Evolutionary conservation across 2,113 vertebrate genomes (phyloP), one percentile per base, ranked within the genome.

Genomic region (Myanophis thanlyinensis): DNA sequence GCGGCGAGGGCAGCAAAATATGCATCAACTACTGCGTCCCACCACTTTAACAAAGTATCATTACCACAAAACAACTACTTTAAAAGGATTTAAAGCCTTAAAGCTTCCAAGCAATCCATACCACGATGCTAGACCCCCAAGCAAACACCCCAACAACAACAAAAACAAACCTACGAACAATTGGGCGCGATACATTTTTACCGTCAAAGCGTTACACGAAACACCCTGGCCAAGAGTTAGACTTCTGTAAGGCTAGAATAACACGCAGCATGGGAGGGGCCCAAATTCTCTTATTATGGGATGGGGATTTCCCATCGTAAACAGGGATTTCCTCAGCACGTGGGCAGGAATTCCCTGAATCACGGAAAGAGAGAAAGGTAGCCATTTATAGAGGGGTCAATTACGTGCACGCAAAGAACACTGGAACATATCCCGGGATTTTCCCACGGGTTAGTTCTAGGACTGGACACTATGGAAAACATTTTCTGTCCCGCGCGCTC

Each of bases 1-100:
- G n/a, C 89, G 18, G 27, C 10, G 59, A 0, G 49, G 35, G 4
- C 84, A 94, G 86, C 44, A 48, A 88, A 95, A 53, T 94, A 94
- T 89, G 96, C 93, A 51, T 95, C n/a, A 95, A 95, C 93, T 93
- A 67, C 12, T 67, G 30, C 35, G 88, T 88, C 80, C 48, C 35
- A 80, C 9, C 11, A 20, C 87, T 80, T 27, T 8, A 40, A 73
- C 91, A 51, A 47, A 90, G 12, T 62, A 89, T 8, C 3, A 5
- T 22, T 22, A 25, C 40, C 12, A 84, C 40, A 89, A 30, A 92
- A 25, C 4, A 48, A 40, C 11, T 40, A 62, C 22, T 49, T 54
- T 5, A 54, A 91, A 8, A 51, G n/a, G 80, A 44, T 47, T 20
- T 59, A 86, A 93, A 49, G 48, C 7, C 9, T 53, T 23, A 25